A percentile compares a stretch with the other conserved stretches of the same genome.
Evolutionary conservation across 2,113 vertebrate species (phyloP).

Genomic region (Scomber japonicus): DNA sequence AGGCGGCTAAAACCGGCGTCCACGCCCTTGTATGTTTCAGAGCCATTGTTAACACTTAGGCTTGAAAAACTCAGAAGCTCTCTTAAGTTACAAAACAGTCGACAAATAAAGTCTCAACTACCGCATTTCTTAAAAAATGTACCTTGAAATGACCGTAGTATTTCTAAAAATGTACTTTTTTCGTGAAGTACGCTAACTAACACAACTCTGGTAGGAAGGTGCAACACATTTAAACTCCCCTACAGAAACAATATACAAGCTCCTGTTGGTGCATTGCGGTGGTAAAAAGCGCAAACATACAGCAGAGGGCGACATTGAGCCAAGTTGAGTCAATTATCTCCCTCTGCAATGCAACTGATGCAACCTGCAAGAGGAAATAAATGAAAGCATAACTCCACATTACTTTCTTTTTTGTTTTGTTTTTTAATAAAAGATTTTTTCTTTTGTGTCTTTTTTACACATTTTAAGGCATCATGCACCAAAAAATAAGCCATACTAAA

Average conservation of each 20-base stretch:
- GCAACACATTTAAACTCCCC: slow-evolving; percentile 15
- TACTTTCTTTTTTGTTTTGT: slow-evolving; percentile 36
- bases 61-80: not conserved
- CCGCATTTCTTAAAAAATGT: not conserved
- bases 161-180: too few relatives aligned
- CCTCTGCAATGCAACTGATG: slow-evolving; percentile 6
- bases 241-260: not conserved
- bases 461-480: slow-evolving; percentile 89
- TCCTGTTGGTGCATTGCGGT: slow-evolving; percentile 65
- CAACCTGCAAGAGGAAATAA: slow-evolving; percentile 30
- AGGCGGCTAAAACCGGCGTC: not conserved
- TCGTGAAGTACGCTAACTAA: not conserved
- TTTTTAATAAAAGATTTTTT: slow-evolving; percentile 84
- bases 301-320: slow-evolving; percentile 68
- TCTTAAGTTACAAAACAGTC: not conserved
- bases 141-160: too few relatives aligned
- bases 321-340: not conserved
- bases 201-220: not conserved
- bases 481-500: slow-evolving; percentile 80
- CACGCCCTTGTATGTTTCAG: slow-evolving; percentile 15
- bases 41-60: slow-evolving; percentile 36
- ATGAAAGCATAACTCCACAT: slow-evolving; percentile 21
- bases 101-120: not conserved
- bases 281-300: not conserved
- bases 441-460: slow-evolving; percentile 69